A percentile compares a stretch with the other conserved stretches of the same genome.
phyloP scores from a whole-genome alignment of 2,113 vertebrate species.

The Antennarius striatus region DNA sequence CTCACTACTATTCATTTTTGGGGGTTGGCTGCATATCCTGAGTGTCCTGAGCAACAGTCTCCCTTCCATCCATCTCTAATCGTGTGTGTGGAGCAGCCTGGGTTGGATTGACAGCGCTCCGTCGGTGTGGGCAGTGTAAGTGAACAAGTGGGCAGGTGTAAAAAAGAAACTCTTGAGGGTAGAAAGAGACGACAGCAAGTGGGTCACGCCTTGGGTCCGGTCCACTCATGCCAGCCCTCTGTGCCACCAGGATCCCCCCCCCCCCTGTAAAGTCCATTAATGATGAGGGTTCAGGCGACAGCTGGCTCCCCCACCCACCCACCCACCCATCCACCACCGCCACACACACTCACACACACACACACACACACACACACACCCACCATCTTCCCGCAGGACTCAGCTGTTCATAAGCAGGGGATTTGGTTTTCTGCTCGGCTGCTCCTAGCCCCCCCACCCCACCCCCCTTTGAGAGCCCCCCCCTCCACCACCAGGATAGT shows the following conservation, averaged over 20 bases:
- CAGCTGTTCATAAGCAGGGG: constrained; percentile 29
- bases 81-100: neutral
- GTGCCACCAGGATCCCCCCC: constrained; percentile 39
- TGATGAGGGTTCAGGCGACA: constrained; percentile 45
- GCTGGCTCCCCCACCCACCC: constrained; percentile 31
- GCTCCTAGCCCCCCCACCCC: neutral
- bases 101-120: neutral
- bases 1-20: neutral
- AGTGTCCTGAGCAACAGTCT: constrained; percentile 10
- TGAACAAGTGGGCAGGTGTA: constrained; percentile 27
- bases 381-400: constrained; percentile 25
- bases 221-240: neutral
- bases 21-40: neutral
- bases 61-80: neutral
- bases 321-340: too few species aligned
- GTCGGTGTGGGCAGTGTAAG: neutral
- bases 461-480: neutral
- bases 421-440: constrained; percentile 37
- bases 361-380: too few species aligned
- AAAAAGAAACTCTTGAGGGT: constrained; percentile 1
- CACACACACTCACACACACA: too few species aligned
- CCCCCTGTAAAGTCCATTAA: constrained; percentile 27
- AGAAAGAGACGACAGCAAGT: neutral
- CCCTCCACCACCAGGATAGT: constrained; percentile 30
- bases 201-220: neutral